Conservation (phyloP, 1,140 invertebrate species). For the Rhysida immarginata region DNA sequence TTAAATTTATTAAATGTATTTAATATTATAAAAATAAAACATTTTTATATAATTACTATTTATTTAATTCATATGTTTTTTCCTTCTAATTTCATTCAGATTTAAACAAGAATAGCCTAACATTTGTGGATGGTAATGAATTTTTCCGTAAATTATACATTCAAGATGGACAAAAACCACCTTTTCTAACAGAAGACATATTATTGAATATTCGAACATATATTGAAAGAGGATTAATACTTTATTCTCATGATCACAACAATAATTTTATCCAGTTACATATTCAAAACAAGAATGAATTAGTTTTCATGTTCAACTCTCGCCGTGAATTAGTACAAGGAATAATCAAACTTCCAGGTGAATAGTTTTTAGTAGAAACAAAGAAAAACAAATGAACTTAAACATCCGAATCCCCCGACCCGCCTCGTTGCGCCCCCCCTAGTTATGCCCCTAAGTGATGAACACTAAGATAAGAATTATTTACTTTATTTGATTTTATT, state of each 20-base stretch:
- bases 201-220: constrained; percentile 76
- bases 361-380: too few relatives aligned
- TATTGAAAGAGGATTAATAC: constrained; percentile 57
- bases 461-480: too few relatives aligned
- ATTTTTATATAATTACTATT: not conserved
- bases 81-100: constrained; percentile 45
- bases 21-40: too few relatives aligned
- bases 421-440: too few relatives aligned
- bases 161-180: constrained; percentile 39
- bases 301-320: constrained; percentile 71
- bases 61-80: too few relatives aligned
- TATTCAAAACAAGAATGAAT: constrained; percentile 51
- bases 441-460: too few relatives aligned
- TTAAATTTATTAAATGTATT: too few relatives aligned
- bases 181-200: constrained; percentile 58
- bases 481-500: not conserved
- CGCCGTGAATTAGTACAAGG: constrained; percentile 62
- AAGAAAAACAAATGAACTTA: too few relatives aligned
- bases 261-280: constrained; percentile 88
- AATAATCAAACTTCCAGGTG: constrained; percentile 23
- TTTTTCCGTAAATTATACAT: constrained; percentile 61
- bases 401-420: too few relatives aligned
- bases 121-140: constrained; percentile 62
- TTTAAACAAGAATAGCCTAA: constrained; percentile 74
- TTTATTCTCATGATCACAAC: constrained; percentile 82